Evolutionary conservation across 2,113 vertebrate genomes (phyloP).

Genomic region (Leptocoma aspasia): DNA sequence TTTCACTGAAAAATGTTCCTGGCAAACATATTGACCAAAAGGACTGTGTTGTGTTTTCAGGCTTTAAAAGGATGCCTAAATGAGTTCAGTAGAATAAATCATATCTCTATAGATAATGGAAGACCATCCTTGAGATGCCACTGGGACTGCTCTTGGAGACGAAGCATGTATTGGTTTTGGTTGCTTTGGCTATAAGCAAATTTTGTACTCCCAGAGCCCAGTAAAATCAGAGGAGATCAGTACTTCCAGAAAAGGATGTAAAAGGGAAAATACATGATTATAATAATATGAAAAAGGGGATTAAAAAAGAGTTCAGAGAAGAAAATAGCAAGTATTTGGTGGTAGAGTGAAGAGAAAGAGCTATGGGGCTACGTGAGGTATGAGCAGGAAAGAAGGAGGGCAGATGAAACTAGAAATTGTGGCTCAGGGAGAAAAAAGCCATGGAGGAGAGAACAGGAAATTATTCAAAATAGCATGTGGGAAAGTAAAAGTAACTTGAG

Average conservation of each 20-base stretch:
- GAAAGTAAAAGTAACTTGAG: background rate
- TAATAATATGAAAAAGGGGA: background rate
- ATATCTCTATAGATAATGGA: background rate
- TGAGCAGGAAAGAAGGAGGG: background rate
- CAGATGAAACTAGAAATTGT: background rate
- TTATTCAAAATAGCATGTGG: background rate
- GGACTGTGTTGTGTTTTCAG: background rate
- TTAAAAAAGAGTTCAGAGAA: background rate
- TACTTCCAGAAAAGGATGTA: background rate
- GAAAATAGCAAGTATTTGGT: background rate
- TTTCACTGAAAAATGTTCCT: background rate
- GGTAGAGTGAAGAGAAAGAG: background rate
- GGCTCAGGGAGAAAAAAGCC: background rate
- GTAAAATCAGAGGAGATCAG: background rate
- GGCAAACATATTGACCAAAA: background rate
- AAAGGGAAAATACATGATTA: background rate
- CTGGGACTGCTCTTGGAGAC: background rate
- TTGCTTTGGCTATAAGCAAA: background rate
- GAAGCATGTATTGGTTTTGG: background rate
- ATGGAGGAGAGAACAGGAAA: background rate
- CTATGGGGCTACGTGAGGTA: background rate
- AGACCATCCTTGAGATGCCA: background rate
- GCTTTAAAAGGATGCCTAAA: background rate
- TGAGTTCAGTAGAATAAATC: background rate
- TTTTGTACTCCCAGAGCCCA: background rate